Evolutionary conservation across 2,113 vertebrate species (phyloP), one percentile per base, ranked within the genome.

Genomic region (Accipiter virgatus): DNA sequence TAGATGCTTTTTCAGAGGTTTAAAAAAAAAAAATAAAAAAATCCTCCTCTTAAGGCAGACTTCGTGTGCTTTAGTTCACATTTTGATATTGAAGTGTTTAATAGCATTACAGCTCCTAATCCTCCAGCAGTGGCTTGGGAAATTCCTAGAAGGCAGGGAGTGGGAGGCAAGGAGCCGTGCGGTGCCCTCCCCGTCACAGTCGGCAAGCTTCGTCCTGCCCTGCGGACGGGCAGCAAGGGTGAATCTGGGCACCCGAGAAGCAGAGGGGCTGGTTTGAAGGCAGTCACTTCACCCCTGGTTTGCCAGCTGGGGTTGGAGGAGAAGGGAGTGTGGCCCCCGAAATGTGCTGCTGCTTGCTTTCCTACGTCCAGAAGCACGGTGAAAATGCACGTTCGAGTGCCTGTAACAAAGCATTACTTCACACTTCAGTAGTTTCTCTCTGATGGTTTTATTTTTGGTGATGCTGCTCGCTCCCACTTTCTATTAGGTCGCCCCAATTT

Each of bases 111-210:
- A 45, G 58, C 43, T 82, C 40, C 52, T 92, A 89, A 95, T 94
- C 78, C 38, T 75, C 45, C 21, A 38, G 70, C 4, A 10, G 29
- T 77, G 66, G 56, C 82, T 88, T 81, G 53, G 67, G 73, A 56
- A 93, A 95, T 97, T 97, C 97, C 96, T 97, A 92, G 97, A 97
- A 97, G 96, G 95, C 89, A 65, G 89, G 77, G 87, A 59, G 53
- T 2, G 0, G 86, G 90, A 86, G 66, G 55, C 38, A 55, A 52
- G 66, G 21, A 74, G 78, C 7, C 0, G 6, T 0, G 1, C 1
- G 0, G 12, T 85, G 59, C 52, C 73, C 27, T 94, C 53, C 32
- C 18, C 4, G 4, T 58, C 6, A 2, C 9, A 16, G 63, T 1
- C 13, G 47, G 62, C 38, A n/a, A 58, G 32, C 67, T 53, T 56